Evolutionary conservation across 2,888 invertebrate species (phyloP).

Genomic region (Drosophila anceps): DNA sequence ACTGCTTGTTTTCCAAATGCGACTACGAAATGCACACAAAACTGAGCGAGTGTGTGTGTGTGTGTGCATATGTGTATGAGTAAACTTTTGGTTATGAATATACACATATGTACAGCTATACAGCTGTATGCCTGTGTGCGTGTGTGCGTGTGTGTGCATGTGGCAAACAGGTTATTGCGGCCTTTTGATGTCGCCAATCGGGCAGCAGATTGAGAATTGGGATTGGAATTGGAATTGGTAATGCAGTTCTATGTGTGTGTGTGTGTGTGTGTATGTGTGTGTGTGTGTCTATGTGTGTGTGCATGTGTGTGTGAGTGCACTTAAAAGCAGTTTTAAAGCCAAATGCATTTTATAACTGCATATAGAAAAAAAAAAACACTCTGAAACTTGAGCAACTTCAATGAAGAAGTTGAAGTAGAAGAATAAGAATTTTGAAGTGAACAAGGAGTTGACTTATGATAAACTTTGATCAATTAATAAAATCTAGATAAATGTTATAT

Average conservation of each 20-base stretch:
- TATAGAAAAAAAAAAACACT: not conserved
- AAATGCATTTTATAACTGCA: constrained; percentile 14
- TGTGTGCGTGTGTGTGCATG: constrained; percentile 12
- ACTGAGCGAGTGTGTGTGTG: constrained; percentile 17
- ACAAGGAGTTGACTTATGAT: not conserved
- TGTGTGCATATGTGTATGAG: constrained; percentile 30
- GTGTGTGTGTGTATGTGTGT: not conserved
- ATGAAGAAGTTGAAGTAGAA: not conserved
- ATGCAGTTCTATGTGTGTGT: constrained; percentile 17
- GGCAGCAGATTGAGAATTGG: constrained; percentile 32
- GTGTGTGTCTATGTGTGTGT: not conserved
- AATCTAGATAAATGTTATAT: not conserved
- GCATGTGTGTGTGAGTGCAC: constrained; percentile 24
- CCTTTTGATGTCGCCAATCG: constrained; percentile 51
- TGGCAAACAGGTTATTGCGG: constrained; percentile 46
- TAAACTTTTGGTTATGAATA: constrained; percentile 42
- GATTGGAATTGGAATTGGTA: constrained; percentile 33
- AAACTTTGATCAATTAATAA: not conserved
- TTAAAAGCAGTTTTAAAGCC: constrained; percentile 50
- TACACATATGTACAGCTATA: constrained; percentile 12
- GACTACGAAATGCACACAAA: constrained; percentile 25
- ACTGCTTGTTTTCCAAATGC: constrained; percentile 50
- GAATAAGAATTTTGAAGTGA: not conserved
- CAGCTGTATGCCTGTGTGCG: not conserved
- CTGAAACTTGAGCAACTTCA: not conserved